These are phyloP conservation scores for Platyscapa corneri DNA, from an alignment of 1,140 invertebrate genomes.

Conservation along the genomic window DNA sequence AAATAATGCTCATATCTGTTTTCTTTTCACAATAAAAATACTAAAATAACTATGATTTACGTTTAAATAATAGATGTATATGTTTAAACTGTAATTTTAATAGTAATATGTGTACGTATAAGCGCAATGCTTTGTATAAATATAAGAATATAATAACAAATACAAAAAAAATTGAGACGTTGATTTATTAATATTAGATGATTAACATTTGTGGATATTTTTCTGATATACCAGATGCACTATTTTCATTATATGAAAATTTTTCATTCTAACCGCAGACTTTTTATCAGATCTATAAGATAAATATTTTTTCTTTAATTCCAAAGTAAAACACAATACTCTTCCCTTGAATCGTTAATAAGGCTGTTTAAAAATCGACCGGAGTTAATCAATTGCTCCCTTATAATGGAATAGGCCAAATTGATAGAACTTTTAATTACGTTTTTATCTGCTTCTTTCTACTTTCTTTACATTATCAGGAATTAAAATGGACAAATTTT, in stretches of 20 bases:
- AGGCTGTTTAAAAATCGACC: conserved; percentile 11
- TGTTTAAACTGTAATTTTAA: too few species aligned
- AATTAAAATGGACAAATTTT: not conserved
- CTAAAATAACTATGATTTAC: too few species aligned
- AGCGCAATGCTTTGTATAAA: too few species aligned
- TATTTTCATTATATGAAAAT: not conserved
- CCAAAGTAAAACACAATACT: not conserved
- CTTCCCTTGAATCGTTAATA: not conserved
- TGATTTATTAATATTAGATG: too few species aligned
- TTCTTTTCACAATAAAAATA: too few species aligned
- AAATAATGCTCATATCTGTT: too few species aligned
- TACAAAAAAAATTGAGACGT: too few species aligned
- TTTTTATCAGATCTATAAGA: not conserved
- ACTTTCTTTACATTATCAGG: conserved; percentile 30
- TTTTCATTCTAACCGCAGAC: not conserved
- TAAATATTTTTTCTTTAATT: not conserved
- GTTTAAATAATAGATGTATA: too few species aligned
- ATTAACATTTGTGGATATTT: not conserved
- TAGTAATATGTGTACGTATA: too few species aligned
- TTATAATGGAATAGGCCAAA: conserved; percentile 37
- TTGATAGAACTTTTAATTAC: conserved; percentile 44
- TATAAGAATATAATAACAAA: too few species aligned
- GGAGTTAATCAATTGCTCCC: conserved; percentile 27
- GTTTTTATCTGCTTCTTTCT: not conserved
- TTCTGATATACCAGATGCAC: not conserved